phyloP scores from a whole-genome alignment of 1,140 invertebrate genomes.

The Drosophila yakuba region DNA sequence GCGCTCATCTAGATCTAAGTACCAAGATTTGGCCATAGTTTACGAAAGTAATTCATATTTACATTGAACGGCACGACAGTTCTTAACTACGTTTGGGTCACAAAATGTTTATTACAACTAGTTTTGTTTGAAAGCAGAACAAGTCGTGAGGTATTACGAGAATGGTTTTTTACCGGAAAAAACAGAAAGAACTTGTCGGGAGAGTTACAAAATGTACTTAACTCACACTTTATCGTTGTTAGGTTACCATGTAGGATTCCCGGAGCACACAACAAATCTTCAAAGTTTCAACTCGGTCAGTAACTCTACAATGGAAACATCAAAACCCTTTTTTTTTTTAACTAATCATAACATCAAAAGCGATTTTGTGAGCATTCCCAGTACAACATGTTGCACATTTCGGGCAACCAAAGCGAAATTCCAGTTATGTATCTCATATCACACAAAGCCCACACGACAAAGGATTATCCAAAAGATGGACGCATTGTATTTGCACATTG shows the following conservation, averaged over 20 bases:
- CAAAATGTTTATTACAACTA: background rate
- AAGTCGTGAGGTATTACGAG: background rate
- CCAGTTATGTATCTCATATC: slow-evolving; percentile 12
- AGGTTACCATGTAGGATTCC: slow-evolving; percentile 4
- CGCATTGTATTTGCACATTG: slow-evolving; percentile 26
- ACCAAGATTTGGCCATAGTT: slow-evolving; percentile 25
- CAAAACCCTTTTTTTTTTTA: background rate
- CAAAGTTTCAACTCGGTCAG: slow-evolving; percentile 4
- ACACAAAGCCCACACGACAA: slow-evolving; percentile 12
- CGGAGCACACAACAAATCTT: background rate
- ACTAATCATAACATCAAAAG: slow-evolving; percentile 8
- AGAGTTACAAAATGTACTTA: background rate
- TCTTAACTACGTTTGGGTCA: background rate
- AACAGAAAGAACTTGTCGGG: background rate
- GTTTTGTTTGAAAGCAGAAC: background rate
- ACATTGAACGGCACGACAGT: slow-evolving; percentile 1
- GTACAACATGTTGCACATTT: background rate
- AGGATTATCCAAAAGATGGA: background rate
- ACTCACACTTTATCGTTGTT: slow-evolving; percentile 5
- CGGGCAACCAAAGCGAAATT: slow-evolving; percentile 3
- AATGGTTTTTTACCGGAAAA: background rate
- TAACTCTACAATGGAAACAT: slow-evolving; percentile 3
- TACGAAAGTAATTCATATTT: slow-evolving; percentile 12
- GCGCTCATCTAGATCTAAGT: slow-evolving; percentile 49
- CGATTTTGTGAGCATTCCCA: slow-evolving; percentile 21